Evolutionary conservation across 1,140 invertebrate species (phyloP), one percentile per base, ranked within the genome.

Genomic region (Drosophila punjabiensis): DNA sequence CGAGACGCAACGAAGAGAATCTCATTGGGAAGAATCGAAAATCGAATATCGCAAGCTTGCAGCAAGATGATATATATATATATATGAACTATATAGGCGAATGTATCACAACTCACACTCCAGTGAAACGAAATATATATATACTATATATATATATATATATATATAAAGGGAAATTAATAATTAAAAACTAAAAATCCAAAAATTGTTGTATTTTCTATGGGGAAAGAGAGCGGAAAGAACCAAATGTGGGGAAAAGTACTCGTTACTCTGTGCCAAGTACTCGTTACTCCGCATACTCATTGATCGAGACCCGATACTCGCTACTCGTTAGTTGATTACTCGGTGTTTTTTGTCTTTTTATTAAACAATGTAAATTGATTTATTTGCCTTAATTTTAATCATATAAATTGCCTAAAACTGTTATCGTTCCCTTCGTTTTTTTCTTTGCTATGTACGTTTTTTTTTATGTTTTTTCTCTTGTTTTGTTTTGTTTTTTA

Each of bases 401-500:
- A 77, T 71, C 45, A 80, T 79, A 84, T 88, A 84, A 88, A 88
- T 88, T 84, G 85, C 84, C 85, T 88, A 89, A 89, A 86, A 77
- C 75, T 65, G 64, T 69, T 67, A 70, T 78, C 61, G 65, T 87
- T 85, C 11, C 20, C 14, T 35, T 59, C 59, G 33, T 35, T 77
- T 73, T 65, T 60, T 65, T 60, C 48, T 55, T 52, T 79, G 58
- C 76, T 56, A 56, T 70, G 13, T 24, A 24, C 24, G 24, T 24
- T 24, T 1, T 32, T 48, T 50, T 20, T 43, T 59, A 13, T 13
- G 4, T 50, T 47, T 20, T 30, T 66, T 56, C 63, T 30, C 14
- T 20, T n/a, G n/a, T n/a, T 28, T 68, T 71, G 20, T 24, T 37
- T 69, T 56, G 13, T 37, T 30, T 63, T 63, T 9, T 56, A 56